Conservation (phyloP, 2,888 invertebrate species). For the Caenorhabditis drosophilae region DNA sequence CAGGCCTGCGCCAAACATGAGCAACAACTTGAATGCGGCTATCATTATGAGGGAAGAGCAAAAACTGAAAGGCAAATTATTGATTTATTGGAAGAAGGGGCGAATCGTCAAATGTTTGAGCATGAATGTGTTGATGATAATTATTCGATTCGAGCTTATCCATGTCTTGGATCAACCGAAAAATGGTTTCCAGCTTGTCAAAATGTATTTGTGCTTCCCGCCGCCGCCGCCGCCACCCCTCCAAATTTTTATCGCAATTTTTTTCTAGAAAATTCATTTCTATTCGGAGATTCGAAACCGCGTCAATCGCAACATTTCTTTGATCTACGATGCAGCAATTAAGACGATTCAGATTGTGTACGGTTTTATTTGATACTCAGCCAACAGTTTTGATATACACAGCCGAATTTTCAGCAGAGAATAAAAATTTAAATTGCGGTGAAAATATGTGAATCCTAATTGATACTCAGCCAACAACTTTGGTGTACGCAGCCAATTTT, state of each 20-base stretch:
- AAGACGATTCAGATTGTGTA: constrained; percentile 33
- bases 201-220: no score
- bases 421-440: no score
- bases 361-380: no score
- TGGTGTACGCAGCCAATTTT: not conserved
- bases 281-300: constrained; percentile 32
- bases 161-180: constrained; percentile 41
- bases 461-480: not conserved
- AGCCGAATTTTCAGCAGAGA: no score
- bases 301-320: constrained; percentile 41
- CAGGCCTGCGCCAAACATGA: constrained; percentile 50
- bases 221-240: no score
- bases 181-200: constrained; percentile 23
- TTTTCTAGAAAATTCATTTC: constrained; percentile 23
- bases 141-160: constrained; percentile 43
- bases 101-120: constrained; percentile 48
- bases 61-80: constrained; percentile 36
- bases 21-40: constrained; percentile 49
- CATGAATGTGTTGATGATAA: constrained; percentile 43
- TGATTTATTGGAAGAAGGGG: constrained; percentile 44
- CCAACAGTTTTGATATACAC: no score
- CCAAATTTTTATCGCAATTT: no score
- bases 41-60: constrained; percentile 42
- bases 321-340: constrained; percentile 40
- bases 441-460: no score